phyloP scores from a whole-genome alignment of 92 coral and sea anemone species.

The Anthopleura xanthogrammica region DNA sequence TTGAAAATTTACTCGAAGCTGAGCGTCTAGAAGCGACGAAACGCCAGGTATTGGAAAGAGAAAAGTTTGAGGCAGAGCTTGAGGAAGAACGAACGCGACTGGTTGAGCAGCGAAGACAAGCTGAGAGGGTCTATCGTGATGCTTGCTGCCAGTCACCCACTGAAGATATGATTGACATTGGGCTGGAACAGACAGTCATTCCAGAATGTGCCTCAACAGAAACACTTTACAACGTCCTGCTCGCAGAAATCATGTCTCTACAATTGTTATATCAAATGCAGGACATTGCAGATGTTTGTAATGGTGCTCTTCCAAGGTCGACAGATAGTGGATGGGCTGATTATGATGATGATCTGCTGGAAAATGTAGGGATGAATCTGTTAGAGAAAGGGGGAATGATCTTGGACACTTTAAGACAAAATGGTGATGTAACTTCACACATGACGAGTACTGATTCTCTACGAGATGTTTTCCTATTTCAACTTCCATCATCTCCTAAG shows the following conservation, averaged over 20 bases:
- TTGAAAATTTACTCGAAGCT: conserved; percentile 56
- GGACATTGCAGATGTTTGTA: conserved; percentile 79
- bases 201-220: conserved; percentile 58
- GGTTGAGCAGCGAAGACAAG: conserved; percentile 31
- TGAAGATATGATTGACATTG: conserved; percentile 25
- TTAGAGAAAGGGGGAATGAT: conserved; percentile 82
- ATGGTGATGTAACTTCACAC: conserved; percentile 45
- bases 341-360: conserved; percentile 77
- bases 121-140: conserved; percentile 30
- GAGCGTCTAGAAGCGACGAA: conserved; percentile 38
- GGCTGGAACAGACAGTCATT: conserved; percentile 43
- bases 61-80: conserved; percentile 53
- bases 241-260: conserved; percentile 90
- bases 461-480: conserved; percentile 63
- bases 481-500: conserved; percentile 62
- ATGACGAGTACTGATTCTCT: conserved; percentile 74
- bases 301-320: conserved; percentile 54
- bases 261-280: conserved; percentile 88
- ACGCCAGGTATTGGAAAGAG: conserved; percentile 43
- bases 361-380: conserved; percentile 66
- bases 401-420: conserved; percentile 72
- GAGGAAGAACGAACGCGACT: conserved; percentile 47
- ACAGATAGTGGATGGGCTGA: conserved; percentile 93
- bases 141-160: conserved; percentile 48
- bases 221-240: conserved; percentile 73